Evolutionary conservation across 1,140 invertebrate genomes (phyloP).

Genomic region (Diprion similis): DNA sequence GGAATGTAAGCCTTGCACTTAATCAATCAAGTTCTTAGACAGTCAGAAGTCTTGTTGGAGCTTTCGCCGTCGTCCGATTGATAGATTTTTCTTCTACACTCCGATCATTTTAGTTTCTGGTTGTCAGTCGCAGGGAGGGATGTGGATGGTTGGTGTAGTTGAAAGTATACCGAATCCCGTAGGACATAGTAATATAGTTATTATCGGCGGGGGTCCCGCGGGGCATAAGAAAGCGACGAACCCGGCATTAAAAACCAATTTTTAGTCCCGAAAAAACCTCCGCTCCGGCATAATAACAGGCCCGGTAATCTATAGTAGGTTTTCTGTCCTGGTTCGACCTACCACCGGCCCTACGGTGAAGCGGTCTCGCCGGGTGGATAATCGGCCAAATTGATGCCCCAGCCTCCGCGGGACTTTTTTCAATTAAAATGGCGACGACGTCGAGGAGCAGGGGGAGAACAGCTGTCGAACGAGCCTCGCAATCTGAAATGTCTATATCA

Average conservation of each 20-base stretch:
- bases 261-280: slow-evolving; percentile 59
- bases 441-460: slow-evolving; percentile 30
- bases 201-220: slow-evolving; percentile 48
- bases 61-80: too few species aligned
- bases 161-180: background rate
- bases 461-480: slow-evolving; percentile 44
- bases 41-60: too few species aligned
- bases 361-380: slow-evolving; percentile 36
- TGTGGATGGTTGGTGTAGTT: background rate
- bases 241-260: slow-evolving; percentile 62
- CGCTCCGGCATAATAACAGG: slow-evolving; percentile 57
- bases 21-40: too few species aligned
- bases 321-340: slow-evolving; percentile 52
- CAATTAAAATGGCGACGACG: slow-evolving; percentile 50
- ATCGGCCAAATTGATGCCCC: slow-evolving; percentile 53
- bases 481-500: background rate
- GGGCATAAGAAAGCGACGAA: slow-evolving; percentile 54
- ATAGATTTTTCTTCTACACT: too few species aligned
- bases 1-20: too few species aligned
- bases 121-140: too few species aligned
- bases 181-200: slow-evolving; percentile 53
- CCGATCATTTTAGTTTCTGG: too few species aligned
- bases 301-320: slow-evolving; percentile 61
- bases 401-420: slow-evolving; percentile 46
- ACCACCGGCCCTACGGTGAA: slow-evolving; percentile 22